Base-by-base conservation (phyloP, 2,113 vertebrate genomes). In the Vombatus ursinus region DNA sequence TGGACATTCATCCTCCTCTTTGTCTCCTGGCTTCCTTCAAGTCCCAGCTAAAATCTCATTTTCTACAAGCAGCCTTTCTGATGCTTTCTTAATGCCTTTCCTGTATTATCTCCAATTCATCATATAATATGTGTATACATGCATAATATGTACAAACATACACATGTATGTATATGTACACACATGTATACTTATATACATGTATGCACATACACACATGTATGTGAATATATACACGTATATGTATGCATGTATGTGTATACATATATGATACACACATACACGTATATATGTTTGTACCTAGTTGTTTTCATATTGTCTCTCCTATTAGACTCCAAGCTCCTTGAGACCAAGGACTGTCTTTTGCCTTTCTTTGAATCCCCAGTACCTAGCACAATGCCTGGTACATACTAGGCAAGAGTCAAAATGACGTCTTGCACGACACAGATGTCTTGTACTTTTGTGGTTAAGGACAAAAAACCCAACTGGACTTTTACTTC, bases 371-470 rank as follows among this genome's bases (percentile, higher is more conserved):
- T 68, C 57, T 68, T 37, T 68, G 57, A 37, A 68, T 14, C 31
- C 57, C 28, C 57, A 37, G 28, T 11, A 37, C 28, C 28, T 37
- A 68, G 57, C 14, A n/a, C 61, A 77, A 0, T n/a, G 16, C 31
- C 61, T 19, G 37, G 37, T 6, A 77, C 37, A 77, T 37, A n/a
- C 19, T 19, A n/a, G 16, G 37, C 61, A 50, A 95, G 89, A 91
- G 0, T 50, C 0, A 50, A 95, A 90, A 91, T 84, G 50, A 95
- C 28, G 51, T 84, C 84, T 61, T 10, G 9, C 57, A 31, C 10
- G 31, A 10, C 2, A 52, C 0, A 50, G 54, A 11, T 0, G 0
- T 77, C 28, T 0, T 0, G 31, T 8, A 8, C 11, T 11, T 93
- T 91, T 95, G 28, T 52, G 22, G 7, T 91, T 23, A 47, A 44